A percentile compares a stretch with the other conserved stretches of the same genome.
phyloP scores from a whole-genome alignment of 2,797 vertebrate species.

The Acestrorhynchus altus region DNA sequence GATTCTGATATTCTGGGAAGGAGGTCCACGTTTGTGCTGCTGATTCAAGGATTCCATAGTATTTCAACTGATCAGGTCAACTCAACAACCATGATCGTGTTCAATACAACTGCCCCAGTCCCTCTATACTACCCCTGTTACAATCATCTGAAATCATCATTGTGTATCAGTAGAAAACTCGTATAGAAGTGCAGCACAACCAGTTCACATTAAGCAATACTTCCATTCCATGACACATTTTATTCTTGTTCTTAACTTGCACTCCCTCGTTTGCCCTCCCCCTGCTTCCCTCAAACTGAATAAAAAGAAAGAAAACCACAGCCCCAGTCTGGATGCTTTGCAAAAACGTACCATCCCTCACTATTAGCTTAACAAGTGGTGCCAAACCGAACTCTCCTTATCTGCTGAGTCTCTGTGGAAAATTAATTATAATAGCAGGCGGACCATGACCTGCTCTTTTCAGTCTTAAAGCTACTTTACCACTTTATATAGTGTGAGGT shows the following conservation, averaged over 20 bases:
- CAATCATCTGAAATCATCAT: background rate
- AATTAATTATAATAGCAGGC: constrained; percentile 35
- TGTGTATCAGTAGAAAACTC: too few species aligned
- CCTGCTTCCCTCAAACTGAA: constrained; percentile 2
- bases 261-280: constrained; percentile 5
- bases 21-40: too few species aligned
- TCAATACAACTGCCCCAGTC: constrained; percentile 19
- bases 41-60: too few species aligned
- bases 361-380: constrained; percentile 20
- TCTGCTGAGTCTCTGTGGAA: constrained; percentile 26
- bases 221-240: constrained; percentile 3
- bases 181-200: constrained; percentile 3
- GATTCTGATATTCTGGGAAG: background rate
- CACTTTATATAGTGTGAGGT: constrained; percentile 12
- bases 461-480: constrained; percentile 15
- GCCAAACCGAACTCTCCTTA: constrained; percentile 39
- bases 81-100: too few species aligned
- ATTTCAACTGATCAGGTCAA: background rate
- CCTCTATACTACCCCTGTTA: constrained; percentile 11
- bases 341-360: constrained; percentile 27
- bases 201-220: constrained; percentile 6
- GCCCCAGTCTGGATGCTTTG: constrained; percentile 4
- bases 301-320: constrained; percentile 18
- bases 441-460: constrained; percentile 16
- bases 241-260: constrained; percentile 11